phyloP scores from a whole-genome alignment of 92 coral and sea anemone species.

The Epizoanthus rinbou region DNA sequence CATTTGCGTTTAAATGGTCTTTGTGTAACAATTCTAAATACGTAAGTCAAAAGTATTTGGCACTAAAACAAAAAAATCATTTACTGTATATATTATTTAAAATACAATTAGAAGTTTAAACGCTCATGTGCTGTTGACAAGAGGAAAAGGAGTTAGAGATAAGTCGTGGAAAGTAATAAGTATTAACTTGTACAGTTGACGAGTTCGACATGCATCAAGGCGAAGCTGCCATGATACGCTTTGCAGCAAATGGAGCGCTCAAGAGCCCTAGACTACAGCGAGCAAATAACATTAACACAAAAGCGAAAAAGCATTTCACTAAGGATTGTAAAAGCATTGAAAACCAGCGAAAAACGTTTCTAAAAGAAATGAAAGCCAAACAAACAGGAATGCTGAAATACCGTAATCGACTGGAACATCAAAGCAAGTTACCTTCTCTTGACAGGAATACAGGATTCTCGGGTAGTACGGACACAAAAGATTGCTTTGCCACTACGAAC shows the following conservation, averaged over 20 bases:
- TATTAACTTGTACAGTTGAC: background rate
- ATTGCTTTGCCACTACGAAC: background rate
- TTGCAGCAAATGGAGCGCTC: background rate
- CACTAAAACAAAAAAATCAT: too few species aligned
- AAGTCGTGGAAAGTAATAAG: too few species aligned
- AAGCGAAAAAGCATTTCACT: background rate
- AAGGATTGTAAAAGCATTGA: slow-evolving; percentile 15
- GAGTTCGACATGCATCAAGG: background rate
- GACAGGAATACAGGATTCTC: background rate
- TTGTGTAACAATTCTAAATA: too few species aligned
- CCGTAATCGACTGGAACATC: background rate
- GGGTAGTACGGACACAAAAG: background rate
- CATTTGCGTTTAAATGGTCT: too few species aligned
- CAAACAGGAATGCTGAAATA: background rate
- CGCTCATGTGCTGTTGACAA: too few species aligned
- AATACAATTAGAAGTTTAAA: too few species aligned
- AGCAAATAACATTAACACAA: background rate
- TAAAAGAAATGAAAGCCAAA: slow-evolving; percentile 6
- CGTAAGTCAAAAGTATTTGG: too few species aligned
- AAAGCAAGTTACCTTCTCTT: background rate
- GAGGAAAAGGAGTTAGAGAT: too few species aligned
- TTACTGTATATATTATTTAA: too few species aligned
- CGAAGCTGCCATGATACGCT: background rate
- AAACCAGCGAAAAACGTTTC: slow-evolving; percentile 27
- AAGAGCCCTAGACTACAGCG: slow-evolving; percentile 24